A percentile compares a stretch with the other conserved stretches of the same genome.
These are phyloP conservation scores for Zaprionus camerounensis DNA, from an alignment of 1,140 invertebrate genomes.

Conservation along the genomic window DNA sequence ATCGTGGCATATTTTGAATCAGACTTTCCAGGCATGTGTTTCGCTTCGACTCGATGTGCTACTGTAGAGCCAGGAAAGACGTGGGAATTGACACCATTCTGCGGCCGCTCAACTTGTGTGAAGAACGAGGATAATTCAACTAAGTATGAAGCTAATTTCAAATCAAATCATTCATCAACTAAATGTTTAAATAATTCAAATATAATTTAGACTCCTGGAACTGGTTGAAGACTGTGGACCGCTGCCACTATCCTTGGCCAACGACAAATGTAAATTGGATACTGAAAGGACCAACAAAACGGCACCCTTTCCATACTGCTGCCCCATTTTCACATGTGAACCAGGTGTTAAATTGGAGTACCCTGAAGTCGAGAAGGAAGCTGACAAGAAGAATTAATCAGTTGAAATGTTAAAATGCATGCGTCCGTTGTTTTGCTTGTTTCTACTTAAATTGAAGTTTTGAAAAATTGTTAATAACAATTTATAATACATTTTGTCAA, in stretches of 20 bases:
- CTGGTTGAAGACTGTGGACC: slow-evolving; percentile 95
- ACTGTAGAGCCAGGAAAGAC: slow-evolving; percentile 92
- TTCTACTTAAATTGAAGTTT: not conserved
- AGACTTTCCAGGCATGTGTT: slow-evolving; percentile 96
- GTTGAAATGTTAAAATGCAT: not conserved
- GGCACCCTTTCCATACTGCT: slow-evolving; percentile 93
- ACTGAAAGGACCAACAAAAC: slow-evolving; percentile 94
- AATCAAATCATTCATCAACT: not conserved
- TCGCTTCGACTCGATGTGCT: slow-evolving; percentile 94
- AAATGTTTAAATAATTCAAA: not conserved
- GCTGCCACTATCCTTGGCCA: slow-evolving; percentile 91
- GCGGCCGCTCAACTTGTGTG: slow-evolving; percentile 93
- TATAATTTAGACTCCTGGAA: slow-evolving; percentile 88
- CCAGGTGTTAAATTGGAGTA: slow-evolving; percentile 93
- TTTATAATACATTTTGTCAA: no score
- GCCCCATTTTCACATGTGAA: slow-evolving; percentile 93
- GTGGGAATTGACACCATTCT: slow-evolving; percentile 94
- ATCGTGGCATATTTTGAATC: slow-evolving; percentile 38
- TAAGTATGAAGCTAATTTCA: slow-evolving; percentile 49
- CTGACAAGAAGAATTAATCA: slow-evolving; percentile 82
- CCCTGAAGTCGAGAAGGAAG: slow-evolving; percentile 89
- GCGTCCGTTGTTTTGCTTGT: not conserved
- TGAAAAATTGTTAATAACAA: not conserved
- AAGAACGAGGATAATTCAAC: slow-evolving; percentile 89
- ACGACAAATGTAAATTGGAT: slow-evolving; percentile 94